Evolutionary conservation across 1,140 invertebrate genomes (phyloP), one percentile per base, ranked within the genome.

Genomic region (Macrotrachela quadricornifera): DNA sequence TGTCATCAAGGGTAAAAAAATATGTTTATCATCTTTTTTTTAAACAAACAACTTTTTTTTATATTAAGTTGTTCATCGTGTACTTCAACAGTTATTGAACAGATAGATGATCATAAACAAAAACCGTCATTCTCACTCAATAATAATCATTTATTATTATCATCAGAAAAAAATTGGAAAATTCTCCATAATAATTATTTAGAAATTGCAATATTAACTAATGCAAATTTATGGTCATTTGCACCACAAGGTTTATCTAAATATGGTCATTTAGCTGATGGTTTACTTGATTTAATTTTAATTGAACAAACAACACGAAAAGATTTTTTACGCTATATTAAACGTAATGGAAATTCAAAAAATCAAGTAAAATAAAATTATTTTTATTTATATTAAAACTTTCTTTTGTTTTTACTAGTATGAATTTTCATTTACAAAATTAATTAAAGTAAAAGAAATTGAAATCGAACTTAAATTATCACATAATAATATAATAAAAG

Each of bases 341-440:
- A 63, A 54, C 58, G 66, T 43, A 61, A 67, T 55, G 60, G 60
- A n/a, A 66, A 63, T 51, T 16, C 37, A 6, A 69, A 69, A 62
- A 62, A 68, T 56, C 66, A 65, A 60, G 65, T 69, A 49, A 54
- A 10, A 17, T n/a, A 39, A 49, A 36, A 15, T 0, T 41, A 40
- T 4, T 37, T 13, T 41, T 41, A n/a, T 11, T 13, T 4, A 30
- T 30, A 8, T 4, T 4, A 30, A 30, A 8, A 4, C 8, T 30
- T 30, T 30, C 21, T 4, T 37, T 42, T 30, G 41, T 0, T 6
- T 41, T 14, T 59, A 58, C 38, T 58, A 67, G 64, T 61, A 64
- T 61, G 61, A 62, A 48, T 63, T 65, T 50, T 62, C 63, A 9
- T 68, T 68, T 57, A 59, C 66, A 16, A 63, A 66, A 48, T 49